A percentile compares a stretch with the other conserved stretches of the same genome.
Conservation (phyloP, 2,113 vertebrate genomes). For the Dryoscopus gambensis region DNA sequence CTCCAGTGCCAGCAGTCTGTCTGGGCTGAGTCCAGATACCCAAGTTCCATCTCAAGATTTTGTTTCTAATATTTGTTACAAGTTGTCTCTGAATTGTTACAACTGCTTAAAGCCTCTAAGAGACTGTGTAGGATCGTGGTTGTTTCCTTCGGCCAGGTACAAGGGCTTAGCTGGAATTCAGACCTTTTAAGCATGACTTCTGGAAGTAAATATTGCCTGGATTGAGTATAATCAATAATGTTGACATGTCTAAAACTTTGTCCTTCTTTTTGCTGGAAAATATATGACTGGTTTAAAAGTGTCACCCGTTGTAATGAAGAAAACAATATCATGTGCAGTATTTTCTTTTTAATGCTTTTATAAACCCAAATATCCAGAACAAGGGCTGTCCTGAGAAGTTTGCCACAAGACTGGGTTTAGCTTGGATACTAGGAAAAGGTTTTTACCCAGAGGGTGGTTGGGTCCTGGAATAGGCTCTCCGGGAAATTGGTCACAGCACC, state of each 20-base stretch:
- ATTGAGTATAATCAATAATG: not conserved
- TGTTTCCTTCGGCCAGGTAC: not conserved
- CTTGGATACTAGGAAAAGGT: not conserved
- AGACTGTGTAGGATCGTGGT: not conserved
- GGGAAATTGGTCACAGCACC: not conserved
- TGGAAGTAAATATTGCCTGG: conserved; percentile 5
- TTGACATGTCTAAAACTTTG: not conserved
- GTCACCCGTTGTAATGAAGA: not conserved
- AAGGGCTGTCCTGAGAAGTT: not conserved
- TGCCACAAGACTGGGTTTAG: not conserved
- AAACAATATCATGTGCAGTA: not conserved
- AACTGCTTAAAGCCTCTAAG: not conserved
- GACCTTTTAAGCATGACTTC: not conserved
- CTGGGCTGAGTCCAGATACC: not conserved
- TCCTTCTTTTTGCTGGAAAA: not conserved
- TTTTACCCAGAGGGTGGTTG: not conserved
- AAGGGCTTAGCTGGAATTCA: not conserved
- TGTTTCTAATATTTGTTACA: not conserved
- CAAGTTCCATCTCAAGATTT: not conserved
- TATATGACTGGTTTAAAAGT: not conserved
- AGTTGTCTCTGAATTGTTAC: not conserved
- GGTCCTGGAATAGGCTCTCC: not conserved
- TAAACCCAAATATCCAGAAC: not conserved
- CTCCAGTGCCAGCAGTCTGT: not conserved
- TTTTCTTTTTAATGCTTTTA: not conserved